Conservation (phyloP, 2,888 invertebrate species). For the Heliconius ismenius region DNA sequence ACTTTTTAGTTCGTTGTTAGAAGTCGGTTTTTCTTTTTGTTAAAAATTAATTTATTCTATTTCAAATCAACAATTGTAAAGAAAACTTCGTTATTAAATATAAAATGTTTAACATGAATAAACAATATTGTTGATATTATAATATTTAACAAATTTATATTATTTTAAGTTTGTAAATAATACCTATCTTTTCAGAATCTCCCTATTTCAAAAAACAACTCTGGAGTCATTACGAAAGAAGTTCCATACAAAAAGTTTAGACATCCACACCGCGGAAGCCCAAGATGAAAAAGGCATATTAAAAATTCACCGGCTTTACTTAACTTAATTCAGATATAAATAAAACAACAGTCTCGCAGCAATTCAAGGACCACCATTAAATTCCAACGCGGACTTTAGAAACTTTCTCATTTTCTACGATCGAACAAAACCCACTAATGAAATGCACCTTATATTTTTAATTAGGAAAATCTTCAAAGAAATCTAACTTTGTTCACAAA, state of each 20-base stretch:
- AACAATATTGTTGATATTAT: too few relatives aligned
- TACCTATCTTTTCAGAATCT: too few relatives aligned
- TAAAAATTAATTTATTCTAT: too few relatives aligned
- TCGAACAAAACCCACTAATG: constrained; percentile 40
- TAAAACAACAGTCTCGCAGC: constrained; percentile 25
- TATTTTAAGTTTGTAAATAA: too few relatives aligned
- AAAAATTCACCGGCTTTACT: constrained; percentile 11
- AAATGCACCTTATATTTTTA: constrained; percentile 46
- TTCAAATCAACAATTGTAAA: too few relatives aligned
- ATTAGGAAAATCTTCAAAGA: constrained; percentile 47
- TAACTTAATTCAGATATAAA: constrained; percentile 20
- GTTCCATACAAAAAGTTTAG: constrained; percentile 6
- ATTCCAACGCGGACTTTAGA: constrained; percentile 16
- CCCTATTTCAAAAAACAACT: too few relatives aligned
- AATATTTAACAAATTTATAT: too few relatives aligned
- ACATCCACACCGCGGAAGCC: background rate
- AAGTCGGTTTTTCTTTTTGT: too few relatives aligned
- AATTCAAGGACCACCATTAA: constrained; percentile 18
- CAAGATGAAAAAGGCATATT: background rate
- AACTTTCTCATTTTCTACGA: constrained; percentile 23
- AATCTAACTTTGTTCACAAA: constrained; percentile 45
- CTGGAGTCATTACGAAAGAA: background rate
- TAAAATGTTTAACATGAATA: too few relatives aligned
- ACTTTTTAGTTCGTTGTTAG: too few relatives aligned
- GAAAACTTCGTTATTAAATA: too few relatives aligned